Base-by-base conservation (phyloP, 1,140 invertebrate species). In the Polypedilum vanderplanki region DNA sequence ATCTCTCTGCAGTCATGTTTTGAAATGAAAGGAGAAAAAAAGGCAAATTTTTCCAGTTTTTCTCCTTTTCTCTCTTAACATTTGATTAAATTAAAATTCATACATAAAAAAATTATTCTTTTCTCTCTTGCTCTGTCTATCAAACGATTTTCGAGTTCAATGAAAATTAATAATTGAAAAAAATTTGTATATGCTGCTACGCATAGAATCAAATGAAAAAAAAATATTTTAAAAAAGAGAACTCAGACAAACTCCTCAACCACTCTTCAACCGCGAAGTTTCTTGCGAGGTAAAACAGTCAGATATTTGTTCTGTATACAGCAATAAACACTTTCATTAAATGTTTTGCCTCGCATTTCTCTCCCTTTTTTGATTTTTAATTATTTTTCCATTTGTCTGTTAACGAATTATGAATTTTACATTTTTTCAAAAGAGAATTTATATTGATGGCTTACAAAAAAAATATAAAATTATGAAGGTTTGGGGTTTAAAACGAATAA, bases 141-240 rank as follows among this genome's bases (percentile, higher is more conserved):
- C 65, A 70, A 70, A 70, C 65, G 17, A 70, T 70, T 70, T 70
- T 70, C 65, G 9, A 18, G 65, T 70, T 70, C 65, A 70, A 70
- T 70, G 65, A 70, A 70, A 70, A 70, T 70, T 70, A 70, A 70
- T 70, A 70, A 70, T 70, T 70, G 65, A 70, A 70, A 70, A 70
- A 70, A 70, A 70, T 17, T 7, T 20, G 17, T 18, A 20, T 70
- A 22, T 20, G 17, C 65, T 18, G 20, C 20, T 12, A 57, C 46
- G n/a, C 12, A n/a, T n/a, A 57, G 46, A 57, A 57, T 57, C 12
- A 57, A 46, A 46, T 46, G 41, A 46, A 46, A 41, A 10, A 41
- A 46, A 57, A 57, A 57, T 40, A 7, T 74, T 74, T 40, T 1
- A 74, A 12, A 33, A 33, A 33, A 33, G 24, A 74, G 73, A 40